Evolutionary conservation across 30 jellyfish, hydroid and myxozoan species (phyloP).

Genomic region (Hydra vulgaris): DNA sequence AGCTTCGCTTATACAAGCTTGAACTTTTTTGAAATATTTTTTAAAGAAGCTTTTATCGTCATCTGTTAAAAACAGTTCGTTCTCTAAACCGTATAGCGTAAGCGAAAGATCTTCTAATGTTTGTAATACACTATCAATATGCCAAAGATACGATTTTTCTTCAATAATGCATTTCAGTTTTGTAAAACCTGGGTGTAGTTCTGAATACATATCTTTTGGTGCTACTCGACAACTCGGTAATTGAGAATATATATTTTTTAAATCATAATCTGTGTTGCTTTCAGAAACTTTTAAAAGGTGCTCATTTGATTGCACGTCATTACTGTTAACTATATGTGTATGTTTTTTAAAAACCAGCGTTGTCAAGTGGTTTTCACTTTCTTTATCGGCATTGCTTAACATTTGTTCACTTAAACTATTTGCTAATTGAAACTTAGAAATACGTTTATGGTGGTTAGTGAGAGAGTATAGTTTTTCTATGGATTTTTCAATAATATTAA

Average conservation of each 20-base stretch:
- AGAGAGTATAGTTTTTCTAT: neutral
- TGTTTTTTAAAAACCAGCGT: neutral
- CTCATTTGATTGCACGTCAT: neutral
- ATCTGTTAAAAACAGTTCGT: neutral
- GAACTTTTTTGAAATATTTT: neutral
- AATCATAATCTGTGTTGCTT: too few relatives aligned
- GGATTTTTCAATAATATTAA: neutral
- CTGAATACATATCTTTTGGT: neutral
- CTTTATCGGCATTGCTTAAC: neutral
- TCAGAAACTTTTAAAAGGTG: neutral
- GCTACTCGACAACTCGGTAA: neutral
- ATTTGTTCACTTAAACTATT: neutral
- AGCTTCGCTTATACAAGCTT: neutral
- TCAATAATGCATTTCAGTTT: neutral
- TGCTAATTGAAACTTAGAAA: neutral
- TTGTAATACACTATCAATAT: neutral
- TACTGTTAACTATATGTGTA: neutral
- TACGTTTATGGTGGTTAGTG: neutral
- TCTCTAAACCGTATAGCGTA: neutral
- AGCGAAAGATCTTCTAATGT: neutral
- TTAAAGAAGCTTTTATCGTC: neutral
- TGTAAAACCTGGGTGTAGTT: neutral
- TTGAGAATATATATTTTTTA: too few relatives aligned
- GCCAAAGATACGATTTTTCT: neutral
- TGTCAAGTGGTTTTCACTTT: neutral